These are phyloP conservation scores for Creontiades dilutus DNA, from an alignment of 2,888 invertebrate genomes.

Conservation along the genomic window DNA sequence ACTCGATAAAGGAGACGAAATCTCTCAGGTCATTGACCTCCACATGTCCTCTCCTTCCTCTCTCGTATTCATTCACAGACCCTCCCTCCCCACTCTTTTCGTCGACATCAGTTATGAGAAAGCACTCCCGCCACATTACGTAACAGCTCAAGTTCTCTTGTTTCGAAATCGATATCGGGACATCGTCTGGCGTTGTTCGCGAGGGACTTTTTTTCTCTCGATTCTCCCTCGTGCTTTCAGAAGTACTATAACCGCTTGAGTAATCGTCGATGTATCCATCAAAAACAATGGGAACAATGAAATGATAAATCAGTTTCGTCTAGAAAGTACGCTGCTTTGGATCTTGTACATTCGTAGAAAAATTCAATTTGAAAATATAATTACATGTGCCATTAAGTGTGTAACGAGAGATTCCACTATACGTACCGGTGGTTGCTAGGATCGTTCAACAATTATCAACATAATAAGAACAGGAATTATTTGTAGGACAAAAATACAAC, in stretches of 20 bases:
- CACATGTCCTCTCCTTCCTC: neutral
- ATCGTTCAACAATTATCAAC: no score
- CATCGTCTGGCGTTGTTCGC: neutral
- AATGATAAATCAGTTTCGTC: neutral
- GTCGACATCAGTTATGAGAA: conserved; percentile 10
- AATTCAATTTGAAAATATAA: no score
- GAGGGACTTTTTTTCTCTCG: conserved; percentile 6
- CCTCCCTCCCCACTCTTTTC: neutral
- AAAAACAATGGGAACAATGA: conserved; percentile 33
- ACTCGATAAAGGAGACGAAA: neutral
- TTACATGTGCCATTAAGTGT: no score
- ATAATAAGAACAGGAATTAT: no score
- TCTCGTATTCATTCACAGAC: neutral
- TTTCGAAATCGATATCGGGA: conserved; percentile 39
- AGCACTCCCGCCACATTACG: conserved; percentile 1
- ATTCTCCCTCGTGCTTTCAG: neutral
- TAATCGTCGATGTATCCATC: neutral
- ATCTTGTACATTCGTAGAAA: no score
- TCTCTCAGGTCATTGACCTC: neutral
- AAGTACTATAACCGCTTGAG: neutral
- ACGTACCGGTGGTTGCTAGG: no score
- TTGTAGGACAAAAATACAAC: no score
- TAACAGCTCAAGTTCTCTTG: conserved; percentile 2
- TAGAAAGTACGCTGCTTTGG: no score
- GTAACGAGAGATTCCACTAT: no score